Base-by-base conservation (phyloP, 2,888 invertebrate species). In the Tinea pellionella region DNA sequence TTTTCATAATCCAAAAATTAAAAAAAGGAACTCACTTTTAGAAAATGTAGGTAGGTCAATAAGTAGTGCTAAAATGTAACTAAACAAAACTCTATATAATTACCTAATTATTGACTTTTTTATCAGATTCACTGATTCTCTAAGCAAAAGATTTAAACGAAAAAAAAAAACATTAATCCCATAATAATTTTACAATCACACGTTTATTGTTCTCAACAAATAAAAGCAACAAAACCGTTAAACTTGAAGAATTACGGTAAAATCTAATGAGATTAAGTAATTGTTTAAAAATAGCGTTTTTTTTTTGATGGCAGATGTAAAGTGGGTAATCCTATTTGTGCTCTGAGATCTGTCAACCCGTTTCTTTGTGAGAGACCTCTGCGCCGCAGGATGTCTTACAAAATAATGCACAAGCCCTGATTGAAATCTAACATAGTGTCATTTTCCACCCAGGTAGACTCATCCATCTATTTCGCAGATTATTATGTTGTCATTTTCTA, bases 381-480 rank as follows among this genome's bases (percentile, higher is more conserved):
- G 68, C 85, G 64, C 86, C 51, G 75, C 84, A 72, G 83, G 86
- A 77, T 69, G 74, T 68, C 75, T 66, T 65, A 64, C 74, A 76
- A 77, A 82, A 85, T 84, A 80, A 83, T 77, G 75, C 75, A 74
- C 71, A 19, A 82, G 86, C 85, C 85, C 81, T 86, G 83, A 86
- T 86, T 75, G 68, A 77, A 80, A 86, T 85, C 83, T 78, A 71
- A 72, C 75, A 73, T 74, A 73, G 74, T 72, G 72, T 77, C 80
- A 84, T 86, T 85, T 85, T 85, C 80, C 70, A 63, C 67, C 69
- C 84, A 85, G 86, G 85, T 84, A 86, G 74, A 75, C 63, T 65
- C 65, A 42, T 42, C 19, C 53, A n/a, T 53, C 18, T 24, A 18
- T n/a, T 53, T 13, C 8, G 51, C 9, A 19, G 8, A 53, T 53